phyloP scores from a whole-genome alignment of 2,113 vertebrate species.

The Tragelaphus imberbis region DNA sequence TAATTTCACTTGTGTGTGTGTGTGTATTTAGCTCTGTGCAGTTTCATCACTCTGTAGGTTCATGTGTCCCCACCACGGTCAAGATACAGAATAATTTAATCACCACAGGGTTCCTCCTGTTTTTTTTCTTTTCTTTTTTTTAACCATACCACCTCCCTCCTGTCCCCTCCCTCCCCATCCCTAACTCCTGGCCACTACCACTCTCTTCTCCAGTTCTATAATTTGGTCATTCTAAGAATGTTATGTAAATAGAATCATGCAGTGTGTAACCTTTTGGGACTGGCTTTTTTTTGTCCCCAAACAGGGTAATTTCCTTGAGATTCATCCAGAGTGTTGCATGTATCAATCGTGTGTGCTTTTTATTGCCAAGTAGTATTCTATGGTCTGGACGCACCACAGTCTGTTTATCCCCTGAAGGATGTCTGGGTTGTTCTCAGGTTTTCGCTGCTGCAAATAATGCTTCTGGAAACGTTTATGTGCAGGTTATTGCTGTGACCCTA shows the following conservation, averaged over 20 bases:
- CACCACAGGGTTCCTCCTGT: neutral
- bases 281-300: neutral
- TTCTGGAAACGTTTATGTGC: neutral
- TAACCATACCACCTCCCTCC: neutral
- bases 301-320: neutral
- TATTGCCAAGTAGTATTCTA: neutral
- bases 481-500: neutral
- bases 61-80: neutral
- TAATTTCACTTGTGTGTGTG: neutral
- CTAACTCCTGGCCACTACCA: neutral
- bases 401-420: neutral
- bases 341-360: neutral
- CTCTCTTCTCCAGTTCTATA: neutral
- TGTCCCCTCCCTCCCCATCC: neutral
- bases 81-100: neutral
- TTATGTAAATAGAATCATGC: neutral
- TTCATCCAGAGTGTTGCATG: neutral
- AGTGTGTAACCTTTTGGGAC: neutral
- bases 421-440: neutral
- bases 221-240: neutral
- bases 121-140: neutral
- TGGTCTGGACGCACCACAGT: neutral
- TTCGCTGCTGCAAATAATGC: neutral
- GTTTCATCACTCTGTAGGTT: neutral
- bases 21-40: neutral